phyloP scores from a whole-genome alignment of 2,888 invertebrate genomes.

The Oeneis ivallda region DNA sequence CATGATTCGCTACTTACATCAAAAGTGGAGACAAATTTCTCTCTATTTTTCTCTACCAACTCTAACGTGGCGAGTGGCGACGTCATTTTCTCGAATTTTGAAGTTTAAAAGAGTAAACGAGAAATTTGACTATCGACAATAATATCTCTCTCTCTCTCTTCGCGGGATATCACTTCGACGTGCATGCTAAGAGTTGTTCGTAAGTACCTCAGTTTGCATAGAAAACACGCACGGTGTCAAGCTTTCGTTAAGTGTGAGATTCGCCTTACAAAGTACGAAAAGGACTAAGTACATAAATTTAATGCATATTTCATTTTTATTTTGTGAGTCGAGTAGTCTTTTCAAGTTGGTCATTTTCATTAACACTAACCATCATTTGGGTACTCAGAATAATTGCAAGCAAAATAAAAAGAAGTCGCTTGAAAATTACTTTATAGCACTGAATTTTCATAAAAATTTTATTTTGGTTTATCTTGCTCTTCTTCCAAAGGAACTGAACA shows the following conservation, averaged over 20 bases:
- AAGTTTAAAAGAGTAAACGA: too few species aligned
- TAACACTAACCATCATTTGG: conserved; percentile 8
- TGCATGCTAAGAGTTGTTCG: too few species aligned
- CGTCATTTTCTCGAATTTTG: too few species aligned
- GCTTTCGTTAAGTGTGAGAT: background rate
- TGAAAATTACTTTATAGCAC: conserved; percentile 18
- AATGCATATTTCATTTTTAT: conserved; percentile 5
- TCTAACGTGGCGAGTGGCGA: too few species aligned
- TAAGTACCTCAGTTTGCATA: too few species aligned
- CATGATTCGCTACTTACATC: too few species aligned
- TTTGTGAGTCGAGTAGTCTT: conserved; percentile 1
- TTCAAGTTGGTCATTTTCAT: conserved; percentile 13
- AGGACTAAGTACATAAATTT: background rate
- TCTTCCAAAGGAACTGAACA: background rate
- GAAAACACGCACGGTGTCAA: too few species aligned
- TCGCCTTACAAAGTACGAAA: background rate
- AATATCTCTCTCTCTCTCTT: too few species aligned
- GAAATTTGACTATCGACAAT: too few species aligned
- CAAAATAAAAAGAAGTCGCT: conserved; percentile 7
- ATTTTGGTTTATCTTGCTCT: background rate
- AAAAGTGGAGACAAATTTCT: too few species aligned
- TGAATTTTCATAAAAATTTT: conserved; percentile 14
- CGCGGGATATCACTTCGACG: too few species aligned
- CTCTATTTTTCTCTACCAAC: too few species aligned
- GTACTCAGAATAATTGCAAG: conserved; percentile 24